A percentile compares a stretch with the other conserved stretches of the same genome.
phyloP scores from a whole-genome alignment of 2,888 invertebrate species.

The Orchesella flavescens region DNA sequence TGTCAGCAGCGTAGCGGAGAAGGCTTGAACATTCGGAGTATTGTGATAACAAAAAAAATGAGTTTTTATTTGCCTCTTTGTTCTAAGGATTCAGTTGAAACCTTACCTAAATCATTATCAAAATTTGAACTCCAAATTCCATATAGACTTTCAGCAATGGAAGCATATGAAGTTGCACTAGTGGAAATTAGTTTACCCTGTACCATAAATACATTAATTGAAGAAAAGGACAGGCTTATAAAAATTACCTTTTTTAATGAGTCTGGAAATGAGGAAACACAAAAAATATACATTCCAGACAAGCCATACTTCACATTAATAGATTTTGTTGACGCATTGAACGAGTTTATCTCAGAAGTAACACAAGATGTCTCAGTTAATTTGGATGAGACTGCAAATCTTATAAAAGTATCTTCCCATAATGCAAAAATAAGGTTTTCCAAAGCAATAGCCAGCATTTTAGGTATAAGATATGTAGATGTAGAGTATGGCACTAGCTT shows the following conservation, averaged over 20 bases:
- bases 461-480: not conserved
- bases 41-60: constrained; percentile 9
- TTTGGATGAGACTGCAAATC: not conserved
- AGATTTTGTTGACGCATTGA: constrained; percentile 15
- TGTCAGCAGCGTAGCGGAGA: not conserved
- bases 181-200: constrained; percentile 20
- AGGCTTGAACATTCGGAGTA: not conserved
- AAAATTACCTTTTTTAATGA: not conserved
- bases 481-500: not conserved
- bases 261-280: not conserved
- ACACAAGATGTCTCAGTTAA: not conserved
- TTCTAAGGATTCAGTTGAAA: not conserved
- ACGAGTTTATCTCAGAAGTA: not conserved
- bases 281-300: not conserved
- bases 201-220: not conserved
- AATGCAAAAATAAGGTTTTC: not conserved
- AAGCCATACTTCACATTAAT: not conserved
- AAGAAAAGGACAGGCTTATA: not conserved
- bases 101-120: not conserved
- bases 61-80: constrained; percentile 10
- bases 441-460: not conserved
- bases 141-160: not conserved
- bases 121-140: constrained; percentile 10
- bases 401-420: not conserved
- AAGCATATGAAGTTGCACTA: constrained; percentile 13